Evolutionary conservation across 2,797 vertebrate species (phyloP).

Genomic region (Coregonus sp.): DNA sequence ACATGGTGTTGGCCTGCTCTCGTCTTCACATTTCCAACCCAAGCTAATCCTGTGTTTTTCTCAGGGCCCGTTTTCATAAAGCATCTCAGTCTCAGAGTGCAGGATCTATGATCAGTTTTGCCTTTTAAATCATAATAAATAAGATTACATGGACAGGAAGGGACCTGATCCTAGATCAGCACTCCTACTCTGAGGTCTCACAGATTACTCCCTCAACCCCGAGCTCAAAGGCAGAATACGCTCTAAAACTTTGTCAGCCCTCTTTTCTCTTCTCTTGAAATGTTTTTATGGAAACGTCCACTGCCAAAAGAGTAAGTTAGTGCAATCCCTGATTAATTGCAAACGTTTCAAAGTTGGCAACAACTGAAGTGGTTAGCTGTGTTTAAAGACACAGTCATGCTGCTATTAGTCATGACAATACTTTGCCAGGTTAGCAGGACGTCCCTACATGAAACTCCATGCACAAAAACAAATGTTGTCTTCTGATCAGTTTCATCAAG

Average conservation of each 20-base stretch:
- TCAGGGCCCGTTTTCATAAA: no score
- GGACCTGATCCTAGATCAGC: no score
- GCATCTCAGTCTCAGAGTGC: neutral
- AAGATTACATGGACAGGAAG: neutral
- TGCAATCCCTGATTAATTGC: neutral
- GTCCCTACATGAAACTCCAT: neutral
- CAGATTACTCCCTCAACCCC: neutral
- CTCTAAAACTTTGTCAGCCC: no score
- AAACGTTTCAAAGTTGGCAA: neutral
- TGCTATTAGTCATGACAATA: neutral
- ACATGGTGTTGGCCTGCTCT: conserved; percentile 15
- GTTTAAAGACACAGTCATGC: conserved; percentile 3
- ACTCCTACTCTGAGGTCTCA: neutral
- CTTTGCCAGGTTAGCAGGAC: conserved; percentile 15
- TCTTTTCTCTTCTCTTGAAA: neutral
- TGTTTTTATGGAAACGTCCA: neutral
- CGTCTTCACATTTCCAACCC: conserved; percentile 12
- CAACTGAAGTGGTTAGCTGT: neutral
- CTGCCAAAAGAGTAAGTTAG: neutral
- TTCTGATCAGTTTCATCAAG: neutral
- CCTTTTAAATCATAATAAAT: neutral
- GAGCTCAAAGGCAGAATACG: no score
- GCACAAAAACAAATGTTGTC: neutral
- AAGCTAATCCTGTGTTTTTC: conserved; percentile 6
- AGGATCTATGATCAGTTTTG: neutral